Percentiles rank a stretch among this genome's conserved stretches.
Conservation (phyloP, 2,888 invertebrate genomes). For the Trisateles emortualis region DNA sequence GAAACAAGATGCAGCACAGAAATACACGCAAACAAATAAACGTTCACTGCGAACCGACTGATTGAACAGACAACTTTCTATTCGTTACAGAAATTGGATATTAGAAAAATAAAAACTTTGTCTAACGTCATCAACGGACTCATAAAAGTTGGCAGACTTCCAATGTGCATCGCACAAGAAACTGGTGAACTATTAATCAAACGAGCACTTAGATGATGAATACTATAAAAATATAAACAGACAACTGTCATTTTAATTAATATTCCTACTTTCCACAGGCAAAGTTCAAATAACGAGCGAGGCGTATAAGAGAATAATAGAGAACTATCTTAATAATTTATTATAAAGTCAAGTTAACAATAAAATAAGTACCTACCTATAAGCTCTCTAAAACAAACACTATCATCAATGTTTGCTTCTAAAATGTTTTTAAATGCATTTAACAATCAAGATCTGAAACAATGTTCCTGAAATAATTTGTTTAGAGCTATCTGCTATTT, state of each 20-base stretch:
- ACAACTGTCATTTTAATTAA: conserved; percentile 31
- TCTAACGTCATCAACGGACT: conserved; percentile 30
- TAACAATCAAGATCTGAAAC: neutral
- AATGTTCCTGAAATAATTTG: neutral
- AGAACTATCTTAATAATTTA: conserved; percentile 51
- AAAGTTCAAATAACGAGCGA: conserved; percentile 37
- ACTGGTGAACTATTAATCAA: conserved; percentile 54
- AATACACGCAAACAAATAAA: conserved; percentile 75
- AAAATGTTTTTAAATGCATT: too few species aligned
- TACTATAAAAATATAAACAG: conserved; percentile 23
- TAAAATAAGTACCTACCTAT: too few species aligned
- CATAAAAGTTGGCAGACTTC: conserved; percentile 57
- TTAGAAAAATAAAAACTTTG: conserved; percentile 33
- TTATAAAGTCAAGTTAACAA: conserved; percentile 59
- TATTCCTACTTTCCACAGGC: conserved; percentile 33
- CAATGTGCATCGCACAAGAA: conserved; percentile 54
- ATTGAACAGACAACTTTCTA: conserved; percentile 36
- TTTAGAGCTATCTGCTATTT: neutral
- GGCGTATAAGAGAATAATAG: conserved; percentile 37
- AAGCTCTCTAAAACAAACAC: conserved; percentile 7
- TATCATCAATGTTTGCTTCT: too few species aligned
- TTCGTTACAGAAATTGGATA: conserved; percentile 31
- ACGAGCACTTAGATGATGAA: conserved; percentile 35
- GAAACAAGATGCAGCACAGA: conserved; percentile 69
- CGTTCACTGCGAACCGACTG: conserved; percentile 45